Evolutionary conservation across 2,113 vertebrate species (phyloP).

Genomic region (Tichodroma muraria): DNA sequence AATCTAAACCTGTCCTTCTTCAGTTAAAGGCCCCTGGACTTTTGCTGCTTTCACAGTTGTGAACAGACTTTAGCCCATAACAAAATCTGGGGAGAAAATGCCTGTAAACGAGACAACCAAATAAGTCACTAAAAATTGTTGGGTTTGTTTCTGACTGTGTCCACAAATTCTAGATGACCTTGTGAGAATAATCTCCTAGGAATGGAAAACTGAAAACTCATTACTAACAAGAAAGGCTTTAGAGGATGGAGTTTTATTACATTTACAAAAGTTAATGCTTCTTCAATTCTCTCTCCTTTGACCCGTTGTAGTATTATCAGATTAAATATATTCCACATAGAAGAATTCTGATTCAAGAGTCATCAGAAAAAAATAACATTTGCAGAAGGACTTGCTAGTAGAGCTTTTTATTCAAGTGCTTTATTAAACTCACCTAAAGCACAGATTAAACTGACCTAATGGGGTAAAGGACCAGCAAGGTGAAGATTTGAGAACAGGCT

Average conservation of each 20-base stretch:
- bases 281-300: slow-evolving; percentile 29
- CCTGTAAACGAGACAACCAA: not conserved
- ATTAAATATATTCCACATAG: slow-evolving; percentile 16
- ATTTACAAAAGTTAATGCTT: slow-evolving; percentile 43
- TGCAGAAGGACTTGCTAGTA: not conserved
- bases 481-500: not conserved
- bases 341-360: slow-evolving; percentile 1
- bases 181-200: slow-evolving; percentile 13
- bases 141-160: not conserved
- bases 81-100: not conserved
- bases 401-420: not conserved
- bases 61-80: not conserved
- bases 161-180: not conserved
- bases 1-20: not conserved
- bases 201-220: slow-evolving; percentile 25
- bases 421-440: slow-evolving; percentile 1
- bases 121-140: not conserved
- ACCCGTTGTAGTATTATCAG: not conserved
- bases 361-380: slow-evolving; percentile 14
- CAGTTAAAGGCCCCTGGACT: not conserved
- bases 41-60: not conserved
- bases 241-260: slow-evolving; percentile 40
- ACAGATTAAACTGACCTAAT: not conserved
- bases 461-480: not conserved
- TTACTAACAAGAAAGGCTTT: slow-evolving; percentile 22